These are phyloP conservation scores for Ridgeia piscesae DNA, from an alignment of 1,140 invertebrate genomes.

Conservation along the genomic window DNA sequence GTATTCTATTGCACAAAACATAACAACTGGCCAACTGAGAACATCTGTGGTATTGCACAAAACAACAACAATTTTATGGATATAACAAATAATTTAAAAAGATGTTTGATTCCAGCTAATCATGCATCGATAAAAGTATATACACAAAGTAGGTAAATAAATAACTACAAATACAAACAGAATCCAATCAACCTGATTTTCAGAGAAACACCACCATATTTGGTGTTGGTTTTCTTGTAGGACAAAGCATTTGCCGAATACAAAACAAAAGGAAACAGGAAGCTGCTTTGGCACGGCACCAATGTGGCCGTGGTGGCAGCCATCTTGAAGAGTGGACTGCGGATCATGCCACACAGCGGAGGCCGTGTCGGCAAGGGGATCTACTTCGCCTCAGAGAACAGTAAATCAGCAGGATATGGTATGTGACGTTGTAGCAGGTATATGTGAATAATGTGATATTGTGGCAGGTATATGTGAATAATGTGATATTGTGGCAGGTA, in stretches of 20 bases:
- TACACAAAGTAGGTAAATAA: no score
- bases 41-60: no score
- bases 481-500: no score
- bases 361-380: conserved; percentile 60
- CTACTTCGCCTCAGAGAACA: conserved; percentile 60
- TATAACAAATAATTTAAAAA: no score
- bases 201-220: background rate
- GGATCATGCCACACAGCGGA: conserved; percentile 62
- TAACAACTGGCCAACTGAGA: no score
- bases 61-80: no score
- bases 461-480: no score
- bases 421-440: conserved; percentile 24
- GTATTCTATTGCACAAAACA: no score
- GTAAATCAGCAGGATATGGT: conserved; percentile 58
- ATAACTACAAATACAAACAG: no score
- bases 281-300: conserved; percentile 61
- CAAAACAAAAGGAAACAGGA: conserved; percentile 36
- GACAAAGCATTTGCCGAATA: background rate
- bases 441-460: background rate
- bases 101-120: no score
- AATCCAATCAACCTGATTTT: no score
- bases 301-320: conserved; percentile 62
- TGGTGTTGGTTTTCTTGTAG: background rate
- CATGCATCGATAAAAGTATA: no score
- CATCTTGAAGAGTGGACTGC: conserved; percentile 59